phyloP scores from a whole-genome alignment of 2,888 invertebrate genomes.

The Trichogramma evanescens region DNA sequence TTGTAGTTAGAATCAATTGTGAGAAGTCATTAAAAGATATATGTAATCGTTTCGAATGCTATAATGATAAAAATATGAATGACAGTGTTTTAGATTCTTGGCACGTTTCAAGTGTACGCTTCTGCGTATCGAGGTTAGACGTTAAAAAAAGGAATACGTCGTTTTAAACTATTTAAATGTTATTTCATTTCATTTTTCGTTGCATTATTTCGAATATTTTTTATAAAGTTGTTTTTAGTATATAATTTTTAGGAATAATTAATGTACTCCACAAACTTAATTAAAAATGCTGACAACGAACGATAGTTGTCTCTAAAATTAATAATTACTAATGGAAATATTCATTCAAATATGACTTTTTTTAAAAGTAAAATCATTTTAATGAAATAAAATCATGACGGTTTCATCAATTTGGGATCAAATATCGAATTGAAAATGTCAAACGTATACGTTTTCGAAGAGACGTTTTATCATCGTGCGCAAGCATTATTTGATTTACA shows the following conservation, averaged over 20 bases:
- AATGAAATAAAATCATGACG: too few relatives aligned
- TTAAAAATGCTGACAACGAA: neutral
- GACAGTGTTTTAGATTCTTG: slow-evolving; percentile 20
- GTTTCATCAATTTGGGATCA: too few relatives aligned
- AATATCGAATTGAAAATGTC: too few relatives aligned
- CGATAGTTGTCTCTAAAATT: neutral
- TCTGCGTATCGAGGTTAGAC: slow-evolving; percentile 14
- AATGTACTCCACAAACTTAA: neutral
- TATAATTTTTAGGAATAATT: neutral
- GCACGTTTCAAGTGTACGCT: slow-evolving; percentile 12
- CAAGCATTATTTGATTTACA: too few relatives aligned
- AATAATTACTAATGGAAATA: too few relatives aligned
- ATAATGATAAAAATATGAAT: slow-evolving; percentile 21
- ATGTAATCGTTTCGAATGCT: slow-evolving; percentile 12
- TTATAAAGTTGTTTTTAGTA: too few relatives aligned
- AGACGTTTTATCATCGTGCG: too few relatives aligned
- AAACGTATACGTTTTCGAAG: too few relatives aligned
- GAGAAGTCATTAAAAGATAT: slow-evolving; percentile 16
- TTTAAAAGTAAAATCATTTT: too few relatives aligned
- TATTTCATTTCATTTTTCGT: neutral
- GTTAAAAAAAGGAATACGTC: slow-evolving; percentile 17
- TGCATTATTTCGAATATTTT: too few relatives aligned
- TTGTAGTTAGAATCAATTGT: slow-evolving; percentile 8
- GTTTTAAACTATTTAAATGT: neutral
- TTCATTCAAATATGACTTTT: too few relatives aligned